Conservation (phyloP, 64 coral and sea anemone species). For the Actinia equina region DNA sequence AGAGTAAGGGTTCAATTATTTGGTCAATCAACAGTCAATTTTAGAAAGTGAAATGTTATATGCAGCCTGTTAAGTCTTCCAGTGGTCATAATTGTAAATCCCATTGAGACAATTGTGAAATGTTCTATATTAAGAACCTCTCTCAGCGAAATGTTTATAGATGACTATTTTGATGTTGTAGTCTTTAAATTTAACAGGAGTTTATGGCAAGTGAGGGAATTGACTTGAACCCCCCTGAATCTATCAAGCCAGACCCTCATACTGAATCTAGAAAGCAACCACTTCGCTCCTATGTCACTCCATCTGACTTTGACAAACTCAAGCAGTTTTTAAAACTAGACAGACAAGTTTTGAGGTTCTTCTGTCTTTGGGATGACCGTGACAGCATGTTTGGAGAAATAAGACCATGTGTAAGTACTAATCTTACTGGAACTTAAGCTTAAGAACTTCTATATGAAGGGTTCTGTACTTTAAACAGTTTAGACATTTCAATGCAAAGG, state of each 20-base stretch:
- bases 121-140: too few species aligned
- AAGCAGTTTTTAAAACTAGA: conserved; percentile 93
- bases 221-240: conserved; percentile 68
- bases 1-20: too few species aligned
- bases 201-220: conserved; percentile 99
- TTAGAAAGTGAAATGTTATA: too few species aligned
- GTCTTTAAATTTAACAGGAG: conserved; percentile 36
- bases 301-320: conserved; percentile 92
- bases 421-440: not conserved
- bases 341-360: conserved; percentile 91
- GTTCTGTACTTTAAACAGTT: too few species aligned
- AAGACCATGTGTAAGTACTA: conserved; percentile 87
- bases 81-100: too few species aligned
- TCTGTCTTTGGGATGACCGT: conserved; percentile 99
- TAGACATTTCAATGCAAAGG: too few species aligned
- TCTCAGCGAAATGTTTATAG: too few species aligned
- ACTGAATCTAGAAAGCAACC: conserved; percentile 82
- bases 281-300: conserved; percentile 79
- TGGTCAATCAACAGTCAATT: too few species aligned
- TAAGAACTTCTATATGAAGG: too few species aligned
- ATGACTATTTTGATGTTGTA: not conserved
- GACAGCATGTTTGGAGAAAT: conserved; percentile 99
- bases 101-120: too few species aligned
- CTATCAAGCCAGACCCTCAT: conserved; percentile 67
- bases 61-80: too few species aligned